Conservation (phyloP, 2,797 vertebrate species). For the Babyrousa celebensis region DNA sequence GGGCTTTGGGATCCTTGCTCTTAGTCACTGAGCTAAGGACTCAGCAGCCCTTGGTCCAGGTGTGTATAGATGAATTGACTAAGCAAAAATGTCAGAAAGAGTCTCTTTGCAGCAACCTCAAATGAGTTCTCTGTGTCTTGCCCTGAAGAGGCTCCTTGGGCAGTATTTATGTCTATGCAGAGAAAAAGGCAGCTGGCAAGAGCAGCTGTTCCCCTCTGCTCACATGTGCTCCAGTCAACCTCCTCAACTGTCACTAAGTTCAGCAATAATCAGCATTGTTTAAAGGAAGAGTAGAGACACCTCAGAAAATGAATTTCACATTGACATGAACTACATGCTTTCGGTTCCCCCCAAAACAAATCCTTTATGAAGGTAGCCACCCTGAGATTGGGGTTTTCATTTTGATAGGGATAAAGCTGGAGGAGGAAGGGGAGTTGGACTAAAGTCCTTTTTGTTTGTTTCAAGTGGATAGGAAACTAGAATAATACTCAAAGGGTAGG, state of each 20-base stretch:
- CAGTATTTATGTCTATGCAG: not conserved
- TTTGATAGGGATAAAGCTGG: not conserved
- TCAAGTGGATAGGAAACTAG: not conserved
- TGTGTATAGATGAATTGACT: not conserved
- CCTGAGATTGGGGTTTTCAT: not conserved
- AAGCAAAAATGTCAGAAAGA: not conserved
- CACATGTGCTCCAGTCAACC: not conserved
- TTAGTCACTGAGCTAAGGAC: not conserved
- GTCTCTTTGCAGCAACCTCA: not conserved
- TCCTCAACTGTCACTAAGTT: conserved; percentile 18
- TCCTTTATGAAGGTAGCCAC: conserved; percentile 38
- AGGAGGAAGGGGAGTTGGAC: too few relatives aligned
- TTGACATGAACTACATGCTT: not conserved
- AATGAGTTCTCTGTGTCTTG: not conserved
- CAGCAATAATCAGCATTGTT: not conserved
- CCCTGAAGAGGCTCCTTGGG: not conserved
- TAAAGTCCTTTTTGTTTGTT: too few relatives aligned
- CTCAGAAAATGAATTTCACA: conserved; percentile 44
- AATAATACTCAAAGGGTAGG: not conserved
- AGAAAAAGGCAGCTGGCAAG: conserved; percentile 40
- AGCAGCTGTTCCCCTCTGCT: conserved; percentile 38
- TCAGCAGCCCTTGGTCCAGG: not conserved
- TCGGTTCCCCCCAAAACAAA: not conserved
- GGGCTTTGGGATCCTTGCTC: conserved; percentile 37
- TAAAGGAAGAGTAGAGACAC: conserved; percentile 25